phyloP scores from a whole-genome alignment of 2,113 vertebrate species.

The Brachypteracias leptosomus region DNA sequence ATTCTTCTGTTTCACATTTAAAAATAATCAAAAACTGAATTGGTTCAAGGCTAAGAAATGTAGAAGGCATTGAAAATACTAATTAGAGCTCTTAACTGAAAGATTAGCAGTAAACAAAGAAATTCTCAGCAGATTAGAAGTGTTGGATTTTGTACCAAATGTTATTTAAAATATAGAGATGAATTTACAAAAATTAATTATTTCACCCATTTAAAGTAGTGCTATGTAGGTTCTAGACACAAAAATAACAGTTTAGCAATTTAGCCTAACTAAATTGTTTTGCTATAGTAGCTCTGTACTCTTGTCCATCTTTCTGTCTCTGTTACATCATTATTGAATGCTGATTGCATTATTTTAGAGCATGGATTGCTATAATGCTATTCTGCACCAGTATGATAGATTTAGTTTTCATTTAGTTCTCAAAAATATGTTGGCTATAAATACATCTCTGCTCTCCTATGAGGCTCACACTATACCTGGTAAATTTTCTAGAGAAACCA shows the following conservation, averaged over 20 bases:
- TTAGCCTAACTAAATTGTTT: slow-evolving; percentile 57
- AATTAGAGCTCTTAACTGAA: background rate
- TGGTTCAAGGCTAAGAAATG: background rate
- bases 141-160: slow-evolving; percentile 8
- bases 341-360: slow-evolving; percentile 66
- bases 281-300: slow-evolving; percentile 1
- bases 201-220: slow-evolving; percentile 24
- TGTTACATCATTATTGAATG: slow-evolving; percentile 58
- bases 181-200: slow-evolving; percentile 9
- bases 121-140: background rate
- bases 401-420: slow-evolving; percentile 74
- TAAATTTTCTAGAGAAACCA: slow-evolving; percentile 70
- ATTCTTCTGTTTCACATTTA: slow-evolving; percentile 68
- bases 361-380: slow-evolving; percentile 45
- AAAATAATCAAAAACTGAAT: slow-evolving; percentile 57
- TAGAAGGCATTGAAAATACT: slow-evolving; percentile 12
- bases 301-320: slow-evolving; percentile 50
- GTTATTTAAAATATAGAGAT: background rate
- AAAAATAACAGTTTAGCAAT: slow-evolving; percentile 25
- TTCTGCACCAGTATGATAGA: slow-evolving; percentile 32
- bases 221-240: background rate
- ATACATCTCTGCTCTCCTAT: slow-evolving; percentile 67
- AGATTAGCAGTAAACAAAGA: slow-evolving; percentile 19
- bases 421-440: slow-evolving; percentile 65
- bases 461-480: slow-evolving; percentile 37